These are phyloP conservation scores for Corapipo altera DNA, from an alignment of 2,113 vertebrate genomes.

Conservation along the genomic window DNA sequence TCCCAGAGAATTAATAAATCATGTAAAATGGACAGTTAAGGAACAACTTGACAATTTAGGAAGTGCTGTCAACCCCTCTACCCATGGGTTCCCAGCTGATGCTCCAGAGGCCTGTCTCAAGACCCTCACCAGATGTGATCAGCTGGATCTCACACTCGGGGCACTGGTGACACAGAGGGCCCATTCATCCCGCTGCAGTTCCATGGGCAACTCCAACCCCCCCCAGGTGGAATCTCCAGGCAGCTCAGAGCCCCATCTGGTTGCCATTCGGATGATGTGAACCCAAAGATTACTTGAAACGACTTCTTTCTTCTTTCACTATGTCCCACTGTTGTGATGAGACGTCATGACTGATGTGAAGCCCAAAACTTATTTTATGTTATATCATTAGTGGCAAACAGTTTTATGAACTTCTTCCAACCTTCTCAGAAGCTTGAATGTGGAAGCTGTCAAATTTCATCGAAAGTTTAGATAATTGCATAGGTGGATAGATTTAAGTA, in stretches of 20 bases:
- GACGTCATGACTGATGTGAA: background rate
- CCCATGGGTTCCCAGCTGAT: background rate
- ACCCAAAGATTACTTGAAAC: background rate
- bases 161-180: slow-evolving; percentile 22
- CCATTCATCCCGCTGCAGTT: slow-evolving; percentile 18
- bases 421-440: background rate
- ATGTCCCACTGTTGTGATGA: background rate
- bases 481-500: background rate
- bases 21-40: background rate
- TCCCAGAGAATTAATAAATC: slow-evolving; percentile 45
- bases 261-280: background rate
- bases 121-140: slow-evolving; percentile 36
- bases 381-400: background rate
- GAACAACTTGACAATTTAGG: background rate
- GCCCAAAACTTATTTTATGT: background rate
- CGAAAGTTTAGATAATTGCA: background rate
- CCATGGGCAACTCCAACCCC: background rate
- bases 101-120: background rate
- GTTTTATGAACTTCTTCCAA: background rate
- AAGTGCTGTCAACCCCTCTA: background rate
- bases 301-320: background rate
- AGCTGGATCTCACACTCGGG: background rate
- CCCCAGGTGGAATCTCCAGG: background rate
- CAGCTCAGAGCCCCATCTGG: slow-evolving; percentile 35
- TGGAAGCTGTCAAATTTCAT: background rate